Evolutionary conservation across 1,140 invertebrate species (phyloP), one percentile per base, ranked within the genome.

Genomic region (Bombus consobrinus): DNA sequence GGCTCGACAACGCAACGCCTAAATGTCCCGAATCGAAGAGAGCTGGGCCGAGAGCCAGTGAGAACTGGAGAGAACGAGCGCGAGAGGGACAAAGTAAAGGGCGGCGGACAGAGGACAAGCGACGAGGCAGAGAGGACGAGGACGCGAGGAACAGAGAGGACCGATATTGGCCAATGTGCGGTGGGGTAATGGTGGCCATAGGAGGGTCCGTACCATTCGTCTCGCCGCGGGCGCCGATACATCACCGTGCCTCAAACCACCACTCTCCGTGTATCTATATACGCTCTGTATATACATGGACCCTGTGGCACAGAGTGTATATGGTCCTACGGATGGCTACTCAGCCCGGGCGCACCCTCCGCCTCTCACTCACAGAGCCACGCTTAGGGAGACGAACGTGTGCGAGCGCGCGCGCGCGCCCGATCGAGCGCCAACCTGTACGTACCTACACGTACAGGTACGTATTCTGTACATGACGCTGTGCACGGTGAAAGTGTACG

Each of bases 151-250:
- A 82, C 79, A 66, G 81, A 87, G 88, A 89, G 74, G 83, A 34
- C 25, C 90, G 89, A 94, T 93, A 94, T 94, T 94, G 93, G 92
- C 89, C 90, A 93, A 93, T 92, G 90, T 93, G 89, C 90, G 92
- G 91, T 91, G 88, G 89, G 93, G 91, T 94, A 93, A 93, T 94
- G 91, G 90, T 93, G 93, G 91, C 91, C 91, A 94, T 93, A 93
- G 89, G 92, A 93, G 91, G 90, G 93, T 93, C 90, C 84, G 91
- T 90, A 92, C 93, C 93, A 94, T 95, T 93, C 94, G 93, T 95
- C 94, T 94, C 93, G 92, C 94, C 92, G 91, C 91, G 92, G 93
- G 93, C 92, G 92, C 92, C 94, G 93, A 95, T 95, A 95, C 93
- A 94, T 95, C 94, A 94, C 92, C 91, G 91, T 93, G 78, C 91